A percentile compares a stretch with the other conserved stretches of the same genome.
Conservation (phyloP, 2,888 invertebrate species). For the Philhelius pedissequus region DNA sequence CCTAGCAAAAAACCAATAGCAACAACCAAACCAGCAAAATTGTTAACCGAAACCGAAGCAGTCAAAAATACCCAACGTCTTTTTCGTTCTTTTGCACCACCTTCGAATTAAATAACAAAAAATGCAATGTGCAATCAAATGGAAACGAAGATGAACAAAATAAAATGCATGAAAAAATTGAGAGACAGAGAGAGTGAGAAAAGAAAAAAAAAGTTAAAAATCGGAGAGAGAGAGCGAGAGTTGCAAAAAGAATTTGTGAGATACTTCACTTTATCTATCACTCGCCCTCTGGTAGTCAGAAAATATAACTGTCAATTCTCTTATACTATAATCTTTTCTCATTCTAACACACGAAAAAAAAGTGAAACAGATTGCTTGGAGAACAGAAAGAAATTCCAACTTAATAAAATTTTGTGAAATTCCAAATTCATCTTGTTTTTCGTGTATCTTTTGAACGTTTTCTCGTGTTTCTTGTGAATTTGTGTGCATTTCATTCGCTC, state of each 20-base stretch:
- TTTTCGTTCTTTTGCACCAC: neutral
- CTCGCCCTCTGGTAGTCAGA: constrained; percentile 45
- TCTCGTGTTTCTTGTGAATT: neutral
- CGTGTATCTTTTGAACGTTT: neutral
- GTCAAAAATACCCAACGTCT: neutral
- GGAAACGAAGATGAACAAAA: constrained; percentile 23
- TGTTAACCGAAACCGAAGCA: neutral
- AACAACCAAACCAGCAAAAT: constrained; percentile 14
- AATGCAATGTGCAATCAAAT: constrained; percentile 47
- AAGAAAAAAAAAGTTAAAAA: neutral
- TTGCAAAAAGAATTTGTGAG: constrained; percentile 14
- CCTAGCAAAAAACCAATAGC: neutral
- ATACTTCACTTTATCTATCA: neutral
- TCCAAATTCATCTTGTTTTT: neutral
- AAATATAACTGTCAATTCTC: constrained; percentile 17
- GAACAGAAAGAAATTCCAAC: constrained; percentile 41
- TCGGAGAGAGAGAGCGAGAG: neutral
- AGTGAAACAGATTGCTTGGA: constrained; percentile 8
- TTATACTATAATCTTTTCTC: constrained; percentile 38
- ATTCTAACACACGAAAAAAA: neutral
- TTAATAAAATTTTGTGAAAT: no score
- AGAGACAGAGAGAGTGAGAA: neutral
- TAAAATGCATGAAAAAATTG: neutral
- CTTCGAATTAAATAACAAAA: neutral
- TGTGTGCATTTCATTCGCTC: constrained; percentile 55